Conservation (phyloP, 1,140 invertebrate genomes). For the Philotrypesis tridentata region DNA sequence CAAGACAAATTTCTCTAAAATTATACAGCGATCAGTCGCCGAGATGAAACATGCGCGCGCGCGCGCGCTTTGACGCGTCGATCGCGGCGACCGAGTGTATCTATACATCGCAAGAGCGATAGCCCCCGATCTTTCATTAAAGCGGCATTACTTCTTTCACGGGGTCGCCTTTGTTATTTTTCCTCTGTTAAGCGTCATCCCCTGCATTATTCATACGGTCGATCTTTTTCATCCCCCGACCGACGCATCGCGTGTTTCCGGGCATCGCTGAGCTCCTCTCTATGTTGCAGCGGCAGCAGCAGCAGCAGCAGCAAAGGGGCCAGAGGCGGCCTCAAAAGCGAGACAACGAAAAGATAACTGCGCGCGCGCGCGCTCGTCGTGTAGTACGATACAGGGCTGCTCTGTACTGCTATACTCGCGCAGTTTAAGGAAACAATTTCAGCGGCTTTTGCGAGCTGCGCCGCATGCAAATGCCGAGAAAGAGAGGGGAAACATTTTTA, state of each 20-base stretch:
- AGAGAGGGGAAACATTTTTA: neutral
- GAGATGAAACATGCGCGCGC: too few species aligned
- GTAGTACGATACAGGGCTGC: too few species aligned
- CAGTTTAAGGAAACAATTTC: conserved; percentile 30
- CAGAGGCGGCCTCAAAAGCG: neutral
- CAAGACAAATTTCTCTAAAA: too few species aligned
- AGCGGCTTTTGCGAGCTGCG: neutral
- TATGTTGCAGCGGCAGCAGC: too few species aligned
- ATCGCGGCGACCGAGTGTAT: too few species aligned
- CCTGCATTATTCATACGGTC: conserved; percentile 36
- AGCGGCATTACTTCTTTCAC: neutral
- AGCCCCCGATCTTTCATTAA: conserved; percentile 20
- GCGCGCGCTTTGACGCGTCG: too few species aligned
- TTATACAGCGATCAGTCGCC: too few species aligned
- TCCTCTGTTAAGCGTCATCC: conserved; percentile 20
- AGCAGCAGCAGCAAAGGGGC: neutral
- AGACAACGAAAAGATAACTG: neutral
- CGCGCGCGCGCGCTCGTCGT: neutral
- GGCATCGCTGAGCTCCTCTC: neutral
- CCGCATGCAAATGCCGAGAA: conserved; percentile 16
- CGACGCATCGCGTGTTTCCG: neutral
- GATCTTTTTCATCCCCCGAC: conserved; percentile 21
- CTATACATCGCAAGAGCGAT: too few species aligned
- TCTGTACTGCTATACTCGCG: neutral
- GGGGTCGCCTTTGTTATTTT: conserved; percentile 30